Base-by-base conservation (phyloP, 2,888 invertebrate species). In the Tuberolachnus salignus region DNA sequence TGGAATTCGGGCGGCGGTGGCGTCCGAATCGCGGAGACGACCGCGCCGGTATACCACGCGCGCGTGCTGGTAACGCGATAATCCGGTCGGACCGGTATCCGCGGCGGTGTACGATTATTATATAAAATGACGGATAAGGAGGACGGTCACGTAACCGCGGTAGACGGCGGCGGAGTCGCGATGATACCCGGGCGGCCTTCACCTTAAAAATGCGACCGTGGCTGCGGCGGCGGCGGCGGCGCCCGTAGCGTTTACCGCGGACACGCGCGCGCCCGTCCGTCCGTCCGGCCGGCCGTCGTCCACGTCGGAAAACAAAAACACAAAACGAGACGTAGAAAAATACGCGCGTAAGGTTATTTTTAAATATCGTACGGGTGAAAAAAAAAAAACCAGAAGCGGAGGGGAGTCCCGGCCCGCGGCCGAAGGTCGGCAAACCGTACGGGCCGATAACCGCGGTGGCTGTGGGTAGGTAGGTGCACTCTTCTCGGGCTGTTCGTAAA, bases 131-230 rank as follows among this genome's bases (percentile, higher is more conserved):
- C 13, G 8, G 34, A 46, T 46, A 10, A 46, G 53, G 53, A 46
- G 53, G 53, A n/a, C 53, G 53, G 19, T 53, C 13, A 46, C 19
- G 6, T 19, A 19, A 19, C 53, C 19, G 53, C 21, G 53, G 19
- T n/a, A 53, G n/a, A 19, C 53, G 53, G 53, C 19, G 19, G 19
- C 34, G 21, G 10, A 55, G 1, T 1, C 6, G 55, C 21, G 21
- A 55, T 21, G 19, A 55, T 21, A 64, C 44, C 63, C 16, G 67
- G 67, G 67, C 67, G 75, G 67, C 75, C 75, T 78, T 78, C 75
- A 78, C 75, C 75, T 78, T 78, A 78, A 78, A n/a, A 78, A 57
- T 34, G 66, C 16, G 55, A 23, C 75, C 9, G 55, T 66, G 59
- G 59, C 46, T 44, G 49, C 59, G 26, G 49, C 16, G 34, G 3